Conservation (phyloP, 2,888 invertebrate genomes). For the Epinotia demarniana region DNA sequence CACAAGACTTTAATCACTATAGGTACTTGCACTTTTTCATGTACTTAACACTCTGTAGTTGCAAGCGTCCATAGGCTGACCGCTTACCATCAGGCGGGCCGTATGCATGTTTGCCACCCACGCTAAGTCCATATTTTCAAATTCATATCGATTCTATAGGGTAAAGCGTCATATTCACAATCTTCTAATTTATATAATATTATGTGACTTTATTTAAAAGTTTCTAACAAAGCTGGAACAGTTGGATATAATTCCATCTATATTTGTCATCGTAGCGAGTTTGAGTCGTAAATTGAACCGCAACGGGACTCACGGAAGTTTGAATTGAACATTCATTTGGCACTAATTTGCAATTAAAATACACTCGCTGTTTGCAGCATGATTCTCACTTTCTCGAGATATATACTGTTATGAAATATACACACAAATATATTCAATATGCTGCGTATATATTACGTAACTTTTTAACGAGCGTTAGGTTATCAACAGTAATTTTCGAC, state of each 20-base stretch:
- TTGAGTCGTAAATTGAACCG: constrained; percentile 20
- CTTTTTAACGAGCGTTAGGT: no score
- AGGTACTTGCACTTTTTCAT: background rate
- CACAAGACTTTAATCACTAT: background rate
- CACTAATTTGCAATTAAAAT: constrained; percentile 3
- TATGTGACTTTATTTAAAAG: background rate
- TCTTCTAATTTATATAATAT: background rate
- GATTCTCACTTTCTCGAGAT: background rate
- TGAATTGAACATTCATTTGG: constrained; percentile 7
- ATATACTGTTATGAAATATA: no score
- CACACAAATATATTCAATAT: no score
- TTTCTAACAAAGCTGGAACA: background rate
- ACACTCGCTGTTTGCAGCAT: background rate
- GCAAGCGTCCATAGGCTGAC: no score
- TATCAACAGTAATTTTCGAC: no score
- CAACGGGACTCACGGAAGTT: constrained; percentile 6
- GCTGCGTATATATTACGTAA: no score
- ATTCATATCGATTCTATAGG: no score
- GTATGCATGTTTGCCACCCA: no score
- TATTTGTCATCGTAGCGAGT: constrained; percentile 14
- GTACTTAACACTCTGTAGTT: no score
- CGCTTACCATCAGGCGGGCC: no score
- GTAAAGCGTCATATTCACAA: no score
- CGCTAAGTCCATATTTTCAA: no score
- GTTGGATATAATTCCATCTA: constrained; percentile 25